phyloP scores from a whole-genome alignment of 2,888 invertebrate genomes.

The Odontocerum albicorne region DNA sequence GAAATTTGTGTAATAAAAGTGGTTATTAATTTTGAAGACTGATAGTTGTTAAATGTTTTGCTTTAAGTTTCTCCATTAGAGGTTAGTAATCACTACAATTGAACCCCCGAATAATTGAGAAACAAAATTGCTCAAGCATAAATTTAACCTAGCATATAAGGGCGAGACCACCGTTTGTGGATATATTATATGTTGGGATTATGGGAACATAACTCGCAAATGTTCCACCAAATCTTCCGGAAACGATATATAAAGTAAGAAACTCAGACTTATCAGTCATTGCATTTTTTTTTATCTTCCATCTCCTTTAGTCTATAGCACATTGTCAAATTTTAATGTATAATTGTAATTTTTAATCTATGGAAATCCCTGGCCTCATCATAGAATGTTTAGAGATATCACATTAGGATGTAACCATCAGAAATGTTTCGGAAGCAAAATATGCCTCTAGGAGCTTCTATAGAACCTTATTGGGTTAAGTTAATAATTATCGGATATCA shows the following conservation, averaged over 20 bases:
- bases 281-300: too few species aligned
- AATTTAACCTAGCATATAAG: conserved; percentile 34
- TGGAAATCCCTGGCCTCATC: too few species aligned
- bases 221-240: too few species aligned
- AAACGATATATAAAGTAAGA: too few species aligned
- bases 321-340: too few species aligned
- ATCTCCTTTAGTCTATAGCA: too few species aligned
- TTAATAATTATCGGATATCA: background rate
- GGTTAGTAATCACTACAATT: conserved; percentile 31
- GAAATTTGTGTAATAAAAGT: conserved; percentile 45
- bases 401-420: too few species aligned
- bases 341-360: too few species aligned
- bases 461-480: conserved; percentile 28
- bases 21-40: conserved; percentile 62
- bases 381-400: too few species aligned
- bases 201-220: too few species aligned
- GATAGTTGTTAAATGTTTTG: conserved; percentile 59
- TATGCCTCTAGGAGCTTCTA: conserved; percentile 30
- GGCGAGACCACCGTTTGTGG: conserved; percentile 7
- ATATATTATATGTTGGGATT: too few species aligned
- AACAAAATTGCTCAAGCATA: conserved; percentile 36
- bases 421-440: conserved; percentile 20
- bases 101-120: conserved; percentile 32
- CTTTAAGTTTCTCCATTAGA: conserved; percentile 36
- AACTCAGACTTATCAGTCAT: too few species aligned